Base-by-base conservation (phyloP, 2,888 invertebrate genomes). In the Drosophila anomalipes region DNA sequence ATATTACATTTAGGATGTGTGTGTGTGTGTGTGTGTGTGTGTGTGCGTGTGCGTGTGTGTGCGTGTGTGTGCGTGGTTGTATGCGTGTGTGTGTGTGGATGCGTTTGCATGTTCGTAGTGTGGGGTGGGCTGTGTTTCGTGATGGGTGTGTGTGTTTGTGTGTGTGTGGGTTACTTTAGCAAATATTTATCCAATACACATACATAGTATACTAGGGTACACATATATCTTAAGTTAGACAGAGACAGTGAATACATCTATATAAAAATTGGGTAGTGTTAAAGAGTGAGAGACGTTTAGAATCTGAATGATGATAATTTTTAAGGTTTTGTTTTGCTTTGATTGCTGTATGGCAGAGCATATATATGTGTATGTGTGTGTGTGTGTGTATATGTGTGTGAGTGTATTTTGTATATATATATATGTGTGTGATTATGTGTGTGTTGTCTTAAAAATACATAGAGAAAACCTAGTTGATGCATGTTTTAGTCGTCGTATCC, bases 191-290 rank as follows among this genome's bases (percentile, higher is more conserved):
- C 77, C 81, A 87, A 85, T 86, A 89, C 86, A 81, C 89, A 83
- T 88, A 74, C 58, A 78, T 75, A 82, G 68, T 71, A 79, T 75
- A 82, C 69, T 78, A 78, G 79, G 81, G 81, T 74, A 77, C 39
- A 62, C 62, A 68, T 83, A 77, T 85, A 79, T 81, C 86, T 90
- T 82, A 88, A 81, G 88, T 86, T 85, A 90, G 90, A 86, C 88
- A 83, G 86, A 86, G 79, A 85, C 87, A 76, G 90, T 70, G 80
- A 70, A 85, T 86, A 86, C 83, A 90, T 83, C 80, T 89, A 87
- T 89, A 68, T 73, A 82, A 79, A 83, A 83, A 71, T 69, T 69
- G 81, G 77, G 65, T 69, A 77, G 83, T 81, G 83, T 79, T 79
- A 74, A 77, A 81, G 86, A 90, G 81, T 79, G 83, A 82, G 82